These are phyloP conservation scores for Brenthis daphne DNA, from an alignment of 2,888 invertebrate genomes.

Conservation along the genomic window DNA sequence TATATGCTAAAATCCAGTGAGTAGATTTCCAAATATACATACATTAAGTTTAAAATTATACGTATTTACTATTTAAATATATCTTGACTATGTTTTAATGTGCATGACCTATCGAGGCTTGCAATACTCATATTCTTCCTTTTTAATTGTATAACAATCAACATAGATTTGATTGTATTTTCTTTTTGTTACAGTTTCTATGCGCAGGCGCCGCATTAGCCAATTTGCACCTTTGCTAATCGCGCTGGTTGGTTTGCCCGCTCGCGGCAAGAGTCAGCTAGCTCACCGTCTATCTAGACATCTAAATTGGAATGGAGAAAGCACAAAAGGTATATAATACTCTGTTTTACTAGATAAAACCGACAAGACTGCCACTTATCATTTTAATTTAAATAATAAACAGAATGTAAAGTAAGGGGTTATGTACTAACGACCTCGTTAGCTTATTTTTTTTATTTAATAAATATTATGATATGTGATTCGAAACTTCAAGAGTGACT, in stretches of 20 bases:
- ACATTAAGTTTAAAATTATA: too few species aligned
- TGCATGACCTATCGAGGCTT: too few species aligned
- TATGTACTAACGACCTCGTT: too few species aligned
- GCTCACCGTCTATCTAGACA: conserved; percentile 93
- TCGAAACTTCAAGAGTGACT: too few species aligned
- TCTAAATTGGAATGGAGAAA: conserved; percentile 95
- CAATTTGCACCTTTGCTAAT: conserved; percentile 88
- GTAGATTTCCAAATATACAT: neutral
- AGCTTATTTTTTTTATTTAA: too few species aligned
- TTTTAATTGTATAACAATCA: neutral
- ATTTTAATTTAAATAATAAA: too few species aligned
- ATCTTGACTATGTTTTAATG: too few species aligned
- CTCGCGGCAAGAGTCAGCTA: conserved; percentile 95
- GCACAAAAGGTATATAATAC: conserved; percentile 85
- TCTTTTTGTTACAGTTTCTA: conserved; percentile 67
- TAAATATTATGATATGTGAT: too few species aligned
- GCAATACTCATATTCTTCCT: neutral
- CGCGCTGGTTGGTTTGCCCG: conserved; percentile 94
- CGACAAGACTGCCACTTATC: too few species aligned
- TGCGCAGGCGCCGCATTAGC: conserved; percentile 74
- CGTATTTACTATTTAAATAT: too few species aligned
- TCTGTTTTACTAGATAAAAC: neutral
- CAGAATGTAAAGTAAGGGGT: too few species aligned
- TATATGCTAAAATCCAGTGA: conserved; percentile 7
- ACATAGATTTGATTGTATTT: neutral